phyloP scores from a whole-genome alignment of 2,797 vertebrate species.

The Pogoniulus pusillus region DNA sequence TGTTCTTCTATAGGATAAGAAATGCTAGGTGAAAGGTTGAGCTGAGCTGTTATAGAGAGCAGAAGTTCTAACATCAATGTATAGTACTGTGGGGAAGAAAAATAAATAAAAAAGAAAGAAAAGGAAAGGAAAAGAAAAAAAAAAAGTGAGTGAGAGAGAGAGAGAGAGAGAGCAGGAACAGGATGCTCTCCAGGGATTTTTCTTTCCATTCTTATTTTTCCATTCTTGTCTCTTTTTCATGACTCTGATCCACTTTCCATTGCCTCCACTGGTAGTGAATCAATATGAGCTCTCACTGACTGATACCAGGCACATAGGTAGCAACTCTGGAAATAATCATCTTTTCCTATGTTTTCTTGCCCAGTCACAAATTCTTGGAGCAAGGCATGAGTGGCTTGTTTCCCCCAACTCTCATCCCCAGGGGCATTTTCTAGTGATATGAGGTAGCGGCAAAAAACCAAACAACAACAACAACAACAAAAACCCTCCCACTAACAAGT shows the following conservation, averaged over 20 bases:
- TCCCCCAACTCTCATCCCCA: not conserved
- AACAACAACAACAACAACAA: too few relatives aligned
- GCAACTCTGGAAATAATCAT: not conserved
- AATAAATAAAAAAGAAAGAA: not conserved
- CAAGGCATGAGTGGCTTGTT: not conserved
- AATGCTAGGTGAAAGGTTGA: not conserved
- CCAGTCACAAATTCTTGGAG: not conserved
- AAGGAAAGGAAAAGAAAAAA: not conserved
- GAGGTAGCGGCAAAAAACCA: not conserved
- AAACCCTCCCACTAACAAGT: not conserved
- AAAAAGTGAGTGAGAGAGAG: too few relatives aligned
- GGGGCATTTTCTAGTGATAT: not conserved
- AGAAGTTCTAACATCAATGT: not conserved
- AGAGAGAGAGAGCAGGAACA: not conserved
- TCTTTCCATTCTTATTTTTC: not conserved
- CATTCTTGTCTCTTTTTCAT: not conserved
- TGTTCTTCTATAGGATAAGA: not conserved
- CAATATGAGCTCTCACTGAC: not conserved
- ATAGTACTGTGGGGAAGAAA: not conserved
- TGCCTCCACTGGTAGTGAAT: not conserved
- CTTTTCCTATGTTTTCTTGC: not conserved
- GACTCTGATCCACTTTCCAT: not conserved
- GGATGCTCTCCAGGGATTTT: not conserved
- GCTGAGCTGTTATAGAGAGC: not conserved
- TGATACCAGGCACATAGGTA: not conserved